Base-by-base conservation (phyloP, 2,113 vertebrate genomes). In the Larimichthys polyactis region DNA sequence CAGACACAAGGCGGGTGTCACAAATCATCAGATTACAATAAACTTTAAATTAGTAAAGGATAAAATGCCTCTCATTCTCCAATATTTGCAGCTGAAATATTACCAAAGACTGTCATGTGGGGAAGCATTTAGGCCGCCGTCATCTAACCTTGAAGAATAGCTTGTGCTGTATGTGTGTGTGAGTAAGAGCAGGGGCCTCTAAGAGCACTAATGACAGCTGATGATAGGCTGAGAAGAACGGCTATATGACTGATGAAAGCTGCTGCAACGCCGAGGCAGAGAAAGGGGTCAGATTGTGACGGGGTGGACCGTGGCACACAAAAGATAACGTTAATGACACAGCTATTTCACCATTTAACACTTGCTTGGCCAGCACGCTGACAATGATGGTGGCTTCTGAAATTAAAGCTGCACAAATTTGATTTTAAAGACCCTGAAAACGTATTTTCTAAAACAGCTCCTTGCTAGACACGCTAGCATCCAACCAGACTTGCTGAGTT, bases 241-340 rank as follows among this genome's bases (percentile, higher is more conserved):
- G 72, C 74, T 83, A 77, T 77, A 54, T 84, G 78, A 87, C 91
- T 92, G 91, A 93, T 92, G 89, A 93, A 89, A 91, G 91, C 87
- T 79, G 62, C 86, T 83, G 81, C 55, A 22, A 75, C 66, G 16
- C 77, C 20, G 58, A 79, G 79, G 72, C 73, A 84, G 51, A 79
- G 71, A 63, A 83, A 70, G 62, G 69, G 88, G 89, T 85, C 82
- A 91, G 76, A 89, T 24, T 81, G 76, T 73, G 70, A 64, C 3
- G 3, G 79, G 85, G 74, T 71, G 78, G 73, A 87, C 54, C 67
- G 72, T 15, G 69, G 58, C 55, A 14, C 36, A 75, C 19, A 11
- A 57, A 46, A 88, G 87, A 90, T 90, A 92, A 88, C 63, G n/a
- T 65, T 82, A 86, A 81, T 78, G 72, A 86, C 79, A 76, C 44